Base-by-base conservation (phyloP, 1,140 invertebrate species). In the Piezodorus guildinii region DNA sequence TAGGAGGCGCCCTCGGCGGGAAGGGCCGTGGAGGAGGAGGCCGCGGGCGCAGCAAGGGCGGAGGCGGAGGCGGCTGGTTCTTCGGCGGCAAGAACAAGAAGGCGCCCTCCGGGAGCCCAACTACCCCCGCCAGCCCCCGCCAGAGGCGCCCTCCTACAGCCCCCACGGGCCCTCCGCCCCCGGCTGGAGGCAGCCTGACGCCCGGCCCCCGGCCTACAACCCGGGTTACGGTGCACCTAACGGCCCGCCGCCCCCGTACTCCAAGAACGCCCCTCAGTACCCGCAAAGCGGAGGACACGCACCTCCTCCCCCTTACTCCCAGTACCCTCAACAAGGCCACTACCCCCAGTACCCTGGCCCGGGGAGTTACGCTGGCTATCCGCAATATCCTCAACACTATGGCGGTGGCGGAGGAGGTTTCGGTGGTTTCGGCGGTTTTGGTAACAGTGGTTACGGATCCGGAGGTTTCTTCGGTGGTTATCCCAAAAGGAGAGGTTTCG, bases 1-100 rank as follows among this genome's bases (percentile, higher is more conserved):
- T 49, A 25, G 52, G 14, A 23, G 19, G 15, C 10, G 52, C 27
- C 14, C 1, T 56, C 2, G 19, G 52, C 2, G 52, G 52, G 4
- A 56, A 56, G 15, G 52, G 52, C 12, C 17, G 52, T 10, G 52
- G 52, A 21, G 52, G 52, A 56, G 52, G 52, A 10, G 52, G 52
- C 6, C n/a, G 46, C 5, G 46, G 46, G 12, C 5, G 46, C 2
- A 56, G 23, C 19, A 56, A 23, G 15, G 52, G 52, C 25, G 23
- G 23, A 9, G 52, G 52, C 2, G 23, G 52, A 3, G 52, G 52
- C 2, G 52, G 52, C 1, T 56, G 52, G 52, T 56, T 56, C 23
- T 16, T 19, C 23, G 23, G 52, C 5, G 52, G 52, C 4, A 56
- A 25, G 19, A 56, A 25, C 17, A 56, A 56, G 23, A 25, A 25